A percentile compares a stretch with the other conserved stretches of the same genome.
These are phyloP conservation scores for Acleris holmiana DNA, from an alignment of 2,888 invertebrate genomes.

Conservation along the genomic window DNA sequence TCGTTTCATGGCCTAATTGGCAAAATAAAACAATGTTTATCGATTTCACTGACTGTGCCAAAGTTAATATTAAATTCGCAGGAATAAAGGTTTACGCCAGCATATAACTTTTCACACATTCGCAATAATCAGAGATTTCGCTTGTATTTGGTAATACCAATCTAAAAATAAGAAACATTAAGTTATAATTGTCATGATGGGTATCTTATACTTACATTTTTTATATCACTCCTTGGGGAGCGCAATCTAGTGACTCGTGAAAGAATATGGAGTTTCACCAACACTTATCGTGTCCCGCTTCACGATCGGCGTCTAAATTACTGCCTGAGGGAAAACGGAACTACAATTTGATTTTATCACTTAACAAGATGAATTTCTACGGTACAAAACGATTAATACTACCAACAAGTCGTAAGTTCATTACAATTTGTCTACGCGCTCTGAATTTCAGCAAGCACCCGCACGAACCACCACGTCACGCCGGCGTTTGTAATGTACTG, in stretches of 20 bases:
- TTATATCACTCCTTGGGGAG: slow-evolving; percentile 45
- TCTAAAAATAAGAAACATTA: too few relatives aligned
- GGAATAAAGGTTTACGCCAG: too few relatives aligned
- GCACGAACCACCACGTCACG: slow-evolving; percentile 60
- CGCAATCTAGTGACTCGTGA: slow-evolving; percentile 40
- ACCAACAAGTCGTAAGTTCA: slow-evolving; percentile 45
- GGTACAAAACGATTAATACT: slow-evolving; percentile 34
- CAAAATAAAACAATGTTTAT: too few relatives aligned
- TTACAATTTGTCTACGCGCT: slow-evolving; percentile 54
- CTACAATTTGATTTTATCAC: slow-evolving; percentile 22
- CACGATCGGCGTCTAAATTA: slow-evolving; percentile 33
- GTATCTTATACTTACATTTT: slow-evolving; percentile 49
- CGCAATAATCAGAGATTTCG: too few relatives aligned
- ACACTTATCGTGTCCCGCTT: slow-evolving; percentile 38
- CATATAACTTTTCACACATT: too few relatives aligned
- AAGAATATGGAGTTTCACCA: slow-evolving; percentile 40
- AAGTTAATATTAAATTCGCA: too few relatives aligned
- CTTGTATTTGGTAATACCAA: too few relatives aligned
- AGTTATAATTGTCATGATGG: too few relatives aligned
- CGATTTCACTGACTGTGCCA: too few relatives aligned
- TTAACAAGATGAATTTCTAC: slow-evolving; percentile 14
- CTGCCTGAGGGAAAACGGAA: slow-evolving; percentile 33
- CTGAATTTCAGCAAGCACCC: slow-evolving; percentile 47
- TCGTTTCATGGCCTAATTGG: too few relatives aligned
- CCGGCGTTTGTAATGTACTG: slow-evolving; percentile 72